A percentile compares a stretch with the other conserved stretches of the same genome.
phyloP scores from a whole-genome alignment of 2,113 vertebrate species.

The Rhynchopsitta pachyrhyncha region DNA sequence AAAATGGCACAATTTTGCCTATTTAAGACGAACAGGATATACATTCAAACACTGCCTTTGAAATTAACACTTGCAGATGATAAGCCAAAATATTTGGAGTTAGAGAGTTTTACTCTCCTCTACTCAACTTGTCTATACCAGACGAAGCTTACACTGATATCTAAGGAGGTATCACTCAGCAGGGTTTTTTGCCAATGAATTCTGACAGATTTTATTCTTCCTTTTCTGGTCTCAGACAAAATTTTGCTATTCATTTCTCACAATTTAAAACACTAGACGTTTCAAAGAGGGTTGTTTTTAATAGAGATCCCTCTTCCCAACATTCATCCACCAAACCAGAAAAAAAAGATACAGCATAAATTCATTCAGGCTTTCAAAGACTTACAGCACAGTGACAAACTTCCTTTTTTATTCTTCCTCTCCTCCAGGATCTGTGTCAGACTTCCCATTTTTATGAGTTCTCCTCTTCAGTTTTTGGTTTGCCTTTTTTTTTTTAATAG shows the following conservation, averaged over 20 bases:
- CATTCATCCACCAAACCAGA: not conserved
- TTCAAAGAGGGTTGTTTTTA: not conserved
- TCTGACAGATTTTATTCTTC: constrained; percentile 17
- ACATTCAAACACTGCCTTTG: not conserved
- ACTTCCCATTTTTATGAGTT: not conserved
- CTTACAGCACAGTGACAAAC: not conserved
- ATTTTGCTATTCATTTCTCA: not conserved
- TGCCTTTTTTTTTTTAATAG: not conserved
- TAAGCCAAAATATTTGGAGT: not conserved
- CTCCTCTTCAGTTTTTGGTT: not conserved
- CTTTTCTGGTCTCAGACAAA: not conserved
- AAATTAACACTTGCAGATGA: not conserved
- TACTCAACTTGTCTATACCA: not conserved
- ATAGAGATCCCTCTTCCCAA: not conserved
- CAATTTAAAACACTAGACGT: not conserved
- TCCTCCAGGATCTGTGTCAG: not conserved
- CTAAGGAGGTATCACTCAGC: not conserved
- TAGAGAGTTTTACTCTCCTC: not conserved
- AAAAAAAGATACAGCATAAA: not conserved
- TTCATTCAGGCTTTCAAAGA: not conserved
- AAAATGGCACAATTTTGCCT: not conserved
- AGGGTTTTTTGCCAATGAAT: not conserved
- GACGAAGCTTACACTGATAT: not conserved
- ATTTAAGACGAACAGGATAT: not conserved
- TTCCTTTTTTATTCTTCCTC: not conserved